phyloP scores from a whole-genome alignment of 2,888 invertebrate species.

The Pelosia muscerda region DNA sequence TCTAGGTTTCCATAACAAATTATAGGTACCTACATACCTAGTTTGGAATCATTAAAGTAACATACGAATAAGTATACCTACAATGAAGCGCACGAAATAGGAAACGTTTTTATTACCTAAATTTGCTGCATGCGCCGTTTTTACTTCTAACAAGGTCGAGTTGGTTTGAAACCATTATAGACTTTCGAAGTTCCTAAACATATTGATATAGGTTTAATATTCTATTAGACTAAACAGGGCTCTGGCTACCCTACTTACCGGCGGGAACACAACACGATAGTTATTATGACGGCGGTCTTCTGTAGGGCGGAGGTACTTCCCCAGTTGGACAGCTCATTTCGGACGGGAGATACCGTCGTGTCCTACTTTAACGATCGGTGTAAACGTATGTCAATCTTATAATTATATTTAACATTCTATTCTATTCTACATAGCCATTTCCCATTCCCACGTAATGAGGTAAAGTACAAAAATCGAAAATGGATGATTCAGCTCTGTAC shows the following conservation, averaged over 20 bases:
- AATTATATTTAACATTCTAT: too few species aligned
- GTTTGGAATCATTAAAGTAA: background rate
- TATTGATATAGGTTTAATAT: background rate
- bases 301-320: too few species aligned
- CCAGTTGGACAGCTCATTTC: too few species aligned
- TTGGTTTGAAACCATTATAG: background rate
- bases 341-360: too few species aligned
- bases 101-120: background rate
- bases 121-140: background rate
- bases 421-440: too few species aligned
- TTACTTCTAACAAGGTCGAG: conserved; percentile 4
- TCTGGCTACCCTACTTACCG: too few species aligned
- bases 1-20: background rate
- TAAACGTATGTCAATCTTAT: too few species aligned
- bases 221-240: too few species aligned
- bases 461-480: background rate
- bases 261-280: too few species aligned
- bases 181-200: background rate
- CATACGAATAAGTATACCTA: background rate
- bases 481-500: background rate
- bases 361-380: too few species aligned
- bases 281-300: too few species aligned
- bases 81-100: too few species aligned
- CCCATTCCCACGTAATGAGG: background rate
- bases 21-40: background rate